Conservation (phyloP, 2,113 vertebrate genomes). For the Saimiri boliviensis region DNA sequence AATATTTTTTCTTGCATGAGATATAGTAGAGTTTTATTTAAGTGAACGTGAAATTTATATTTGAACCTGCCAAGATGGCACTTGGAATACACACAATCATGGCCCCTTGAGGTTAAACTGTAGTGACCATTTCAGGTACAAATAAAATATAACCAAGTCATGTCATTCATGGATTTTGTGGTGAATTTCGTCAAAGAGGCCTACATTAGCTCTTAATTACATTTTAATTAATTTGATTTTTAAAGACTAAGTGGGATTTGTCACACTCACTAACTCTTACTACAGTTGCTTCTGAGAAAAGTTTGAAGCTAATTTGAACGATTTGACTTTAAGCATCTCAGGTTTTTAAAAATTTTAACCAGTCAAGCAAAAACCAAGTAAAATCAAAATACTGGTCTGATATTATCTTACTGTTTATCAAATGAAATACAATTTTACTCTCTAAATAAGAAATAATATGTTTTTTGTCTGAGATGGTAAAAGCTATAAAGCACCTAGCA, state of each 20-base stretch:
- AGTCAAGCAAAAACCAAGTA: neutral
- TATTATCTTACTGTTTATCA: neutral
- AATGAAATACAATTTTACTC: neutral
- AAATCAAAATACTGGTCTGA: slow-evolving; percentile 11
- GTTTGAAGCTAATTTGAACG: slow-evolving; percentile 15
- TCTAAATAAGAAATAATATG: neutral
- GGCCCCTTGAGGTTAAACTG: neutral
- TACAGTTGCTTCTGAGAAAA: neutral
- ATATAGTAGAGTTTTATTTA: neutral
- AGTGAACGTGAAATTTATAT: neutral
- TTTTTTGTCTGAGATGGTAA: neutral
- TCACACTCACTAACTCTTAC: slow-evolving; percentile 27
- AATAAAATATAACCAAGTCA: neutral
- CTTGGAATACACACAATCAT: neutral
- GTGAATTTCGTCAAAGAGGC: slow-evolving; percentile 35
- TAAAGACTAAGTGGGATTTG: slow-evolving; percentile 43
- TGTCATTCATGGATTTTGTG: slow-evolving; percentile 17
- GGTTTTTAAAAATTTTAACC: neutral
- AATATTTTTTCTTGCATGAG: neutral
- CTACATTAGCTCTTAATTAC: neutral
- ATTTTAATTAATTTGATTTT: slow-evolving; percentile 62
- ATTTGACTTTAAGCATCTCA: slow-evolving; percentile 15
- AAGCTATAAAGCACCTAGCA: neutral
- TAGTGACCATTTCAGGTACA: slow-evolving; percentile 21
- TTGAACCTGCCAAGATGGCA: neutral